A percentile compares a stretch with the other conserved stretches of the same genome.
Evolutionary conservation across 37 sponge, comb jelly and placozoan genomes (phyloP).

Genomic region (Halisarca cf. caerulea): DNA sequence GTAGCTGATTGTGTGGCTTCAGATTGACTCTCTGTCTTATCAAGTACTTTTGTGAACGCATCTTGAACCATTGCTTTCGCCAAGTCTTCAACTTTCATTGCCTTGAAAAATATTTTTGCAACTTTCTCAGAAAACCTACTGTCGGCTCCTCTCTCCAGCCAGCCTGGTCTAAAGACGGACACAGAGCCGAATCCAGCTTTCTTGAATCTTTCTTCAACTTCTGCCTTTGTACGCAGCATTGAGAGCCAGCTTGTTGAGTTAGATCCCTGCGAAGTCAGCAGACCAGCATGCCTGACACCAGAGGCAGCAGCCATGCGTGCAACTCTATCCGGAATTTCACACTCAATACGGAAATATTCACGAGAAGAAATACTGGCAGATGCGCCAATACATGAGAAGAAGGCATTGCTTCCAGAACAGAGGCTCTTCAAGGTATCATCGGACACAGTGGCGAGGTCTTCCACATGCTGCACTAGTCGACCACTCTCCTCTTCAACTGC

Average conservation of each 20-base stretch:
- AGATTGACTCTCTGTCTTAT: too few relatives aligned
- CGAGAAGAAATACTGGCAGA: conserved; percentile 64
- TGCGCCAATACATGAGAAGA: conserved; percentile 79
- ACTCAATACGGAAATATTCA: conserved; percentile 69
- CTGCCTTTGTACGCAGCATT: conserved; percentile 70
- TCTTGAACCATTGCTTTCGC: conserved; percentile 68
- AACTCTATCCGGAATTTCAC: conserved; percentile 59
- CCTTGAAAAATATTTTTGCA: background rate
- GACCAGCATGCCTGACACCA: conserved; percentile 74
- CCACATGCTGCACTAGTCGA: conserved; percentile 66
- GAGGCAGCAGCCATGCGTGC: conserved; percentile 58
- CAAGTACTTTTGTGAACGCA: conserved; percentile 17
- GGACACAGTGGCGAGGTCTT: conserved; percentile 71
- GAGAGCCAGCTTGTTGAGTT: conserved; percentile 74
- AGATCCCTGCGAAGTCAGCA: conserved; percentile 62
- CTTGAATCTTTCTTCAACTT: conserved; percentile 51
- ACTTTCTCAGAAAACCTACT: conserved; percentile 63
- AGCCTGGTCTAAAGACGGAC: conserved; percentile 68
- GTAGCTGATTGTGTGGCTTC: too few relatives aligned
- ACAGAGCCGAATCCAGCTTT: conserved; percentile 33
- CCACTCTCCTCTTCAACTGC: conserved; percentile 55
- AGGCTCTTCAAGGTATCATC: conserved; percentile 63
- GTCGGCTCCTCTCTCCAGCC: conserved; percentile 52
- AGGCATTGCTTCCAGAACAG: conserved; percentile 66
- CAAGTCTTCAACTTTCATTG: conserved; percentile 43